A percentile compares a stretch with the other conserved stretches of the same genome.
These are phyloP conservation scores for Xiphophorus couchianus DNA, from an alignment of 2,113 vertebrate genomes.

Conservation along the genomic window DNA sequence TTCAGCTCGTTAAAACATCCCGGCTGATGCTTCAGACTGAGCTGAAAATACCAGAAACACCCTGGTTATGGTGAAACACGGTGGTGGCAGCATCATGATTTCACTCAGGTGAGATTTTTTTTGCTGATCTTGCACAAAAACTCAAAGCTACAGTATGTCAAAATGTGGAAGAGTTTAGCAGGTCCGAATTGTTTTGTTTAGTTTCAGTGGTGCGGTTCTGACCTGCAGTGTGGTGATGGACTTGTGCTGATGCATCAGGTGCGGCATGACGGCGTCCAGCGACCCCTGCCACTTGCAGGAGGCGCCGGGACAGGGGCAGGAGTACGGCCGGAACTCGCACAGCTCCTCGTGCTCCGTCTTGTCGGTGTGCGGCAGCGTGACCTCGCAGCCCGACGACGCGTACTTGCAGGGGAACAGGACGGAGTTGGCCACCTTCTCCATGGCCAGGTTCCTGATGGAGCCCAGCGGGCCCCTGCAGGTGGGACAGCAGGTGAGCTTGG, in stretches of 20 bases:
- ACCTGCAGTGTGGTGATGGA: slow-evolving; percentile 96
- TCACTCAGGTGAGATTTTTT: too few relatives aligned
- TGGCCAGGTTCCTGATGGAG: slow-evolving; percentile 98
- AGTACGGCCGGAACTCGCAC: slow-evolving; percentile 97
- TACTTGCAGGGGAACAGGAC: slow-evolving; percentile 99
- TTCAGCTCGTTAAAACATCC: too few relatives aligned
- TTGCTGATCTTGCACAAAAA: too few relatives aligned
- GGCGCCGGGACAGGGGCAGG: slow-evolving; percentile 96
- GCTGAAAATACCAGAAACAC: too few relatives aligned
- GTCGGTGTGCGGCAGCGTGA: slow-evolving; percentile 97
- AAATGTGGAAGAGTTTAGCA: too few relatives aligned
- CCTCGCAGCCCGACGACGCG: slow-evolving; percentile 96
- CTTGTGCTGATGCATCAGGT: slow-evolving; percentile 99
- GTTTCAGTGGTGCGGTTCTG: not conserved
- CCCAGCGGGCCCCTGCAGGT: slow-evolving; percentile 96
- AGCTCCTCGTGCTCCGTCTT: slow-evolving; percentile 99
- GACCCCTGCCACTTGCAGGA: slow-evolving; percentile 99
- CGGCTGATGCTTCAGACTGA: too few relatives aligned
- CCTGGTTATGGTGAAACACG: too few relatives aligned
- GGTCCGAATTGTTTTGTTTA: not conserved
- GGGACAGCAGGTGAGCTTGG: slow-evolving; percentile 98
- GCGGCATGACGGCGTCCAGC: slow-evolving; percentile 97
- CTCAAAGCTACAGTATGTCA: too few relatives aligned
- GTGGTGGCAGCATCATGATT: too few relatives aligned
- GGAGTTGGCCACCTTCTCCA: slow-evolving; percentile 99